Conservation (phyloP, 2,113 vertebrate species). For the Apaloderma vittatum region DNA sequence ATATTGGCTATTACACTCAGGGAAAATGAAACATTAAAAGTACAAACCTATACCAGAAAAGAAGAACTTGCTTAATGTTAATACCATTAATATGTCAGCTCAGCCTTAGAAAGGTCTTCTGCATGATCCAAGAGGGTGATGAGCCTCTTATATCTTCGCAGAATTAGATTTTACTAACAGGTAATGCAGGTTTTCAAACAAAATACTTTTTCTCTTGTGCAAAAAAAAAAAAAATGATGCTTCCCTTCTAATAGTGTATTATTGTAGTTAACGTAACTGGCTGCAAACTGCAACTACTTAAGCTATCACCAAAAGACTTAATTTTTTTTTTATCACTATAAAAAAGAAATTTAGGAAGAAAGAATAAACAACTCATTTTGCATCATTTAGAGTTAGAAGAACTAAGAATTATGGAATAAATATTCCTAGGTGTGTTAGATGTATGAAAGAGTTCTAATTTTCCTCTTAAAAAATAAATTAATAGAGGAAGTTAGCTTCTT, state of each 20-base stretch:
- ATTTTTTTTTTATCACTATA: not conserved
- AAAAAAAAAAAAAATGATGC: not conserved
- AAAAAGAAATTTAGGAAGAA: not conserved
- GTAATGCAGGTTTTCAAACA: not conserved
- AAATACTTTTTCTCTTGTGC: not conserved
- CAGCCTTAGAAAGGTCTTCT: not conserved
- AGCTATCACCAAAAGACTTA: not conserved
- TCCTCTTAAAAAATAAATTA: not conserved
- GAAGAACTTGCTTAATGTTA: not conserved
- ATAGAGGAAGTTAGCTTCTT: not conserved
- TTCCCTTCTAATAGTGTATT: not conserved
- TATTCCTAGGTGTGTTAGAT: not conserved
- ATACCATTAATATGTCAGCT: not conserved
- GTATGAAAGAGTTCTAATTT: not conserved
- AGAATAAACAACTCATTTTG: not conserved
- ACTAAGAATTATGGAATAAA: not conserved
- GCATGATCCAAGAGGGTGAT: not conserved
- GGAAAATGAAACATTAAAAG: not conserved
- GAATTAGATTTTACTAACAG: not conserved
- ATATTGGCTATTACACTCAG: not conserved
- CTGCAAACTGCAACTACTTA: not conserved
- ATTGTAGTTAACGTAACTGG: not conserved
- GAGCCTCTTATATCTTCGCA: not conserved
- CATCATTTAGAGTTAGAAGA: not conserved
- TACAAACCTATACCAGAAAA: not conserved